Base-by-base conservation (phyloP, 2,797 vertebrate genomes). In the Spatula versicolor region DNA sequence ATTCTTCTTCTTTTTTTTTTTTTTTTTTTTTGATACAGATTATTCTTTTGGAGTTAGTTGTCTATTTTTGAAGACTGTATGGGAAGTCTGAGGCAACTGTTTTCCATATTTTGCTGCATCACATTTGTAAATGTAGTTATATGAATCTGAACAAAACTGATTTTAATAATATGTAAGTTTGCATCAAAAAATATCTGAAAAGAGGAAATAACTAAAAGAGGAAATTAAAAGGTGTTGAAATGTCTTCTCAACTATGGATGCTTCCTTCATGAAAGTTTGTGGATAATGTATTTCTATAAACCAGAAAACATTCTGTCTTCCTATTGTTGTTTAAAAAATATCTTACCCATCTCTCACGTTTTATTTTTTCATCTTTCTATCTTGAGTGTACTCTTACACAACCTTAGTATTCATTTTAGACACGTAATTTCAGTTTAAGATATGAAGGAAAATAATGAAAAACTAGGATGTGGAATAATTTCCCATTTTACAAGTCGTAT, bases 181-280 rank as follows among this genome's bases (percentile, higher is more conserved):
- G 31, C 43, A 46, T 92, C 43, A 91, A 68, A 92, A 77, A 77
- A 45, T 6, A 41, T 93, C 58, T 91, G 25, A 48, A 48, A 25
- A 48, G 22, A 48, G 48, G 45, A 67, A 74, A 68, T n/a, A 80
- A 20, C 30, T 92, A 64, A 77, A 83, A 77, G 37, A 77, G 91
- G 85, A 96, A 95, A 94, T 96, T 60, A 58, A 58, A 92, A 92
- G 54, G 74, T 75, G 63, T 73, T 94, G 88, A 93, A 91, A 86
- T 4, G 2, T 82, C 4, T 20, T 76, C 68, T 95, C 63, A 73
- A 59, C 86, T 84, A 35, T 82, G 9, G n/a, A 33, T 84, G 13
- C 30, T 73, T 93, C 23, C 8, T 86, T 86, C 59, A 4, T 82
- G 31, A 9, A 84, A 50, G 20, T 86, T 90, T 90, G 48, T 78